Evolutionary conservation across 1,140 invertebrate genomes (phyloP).

Genomic region (Gonatopus flavifemur): DNA sequence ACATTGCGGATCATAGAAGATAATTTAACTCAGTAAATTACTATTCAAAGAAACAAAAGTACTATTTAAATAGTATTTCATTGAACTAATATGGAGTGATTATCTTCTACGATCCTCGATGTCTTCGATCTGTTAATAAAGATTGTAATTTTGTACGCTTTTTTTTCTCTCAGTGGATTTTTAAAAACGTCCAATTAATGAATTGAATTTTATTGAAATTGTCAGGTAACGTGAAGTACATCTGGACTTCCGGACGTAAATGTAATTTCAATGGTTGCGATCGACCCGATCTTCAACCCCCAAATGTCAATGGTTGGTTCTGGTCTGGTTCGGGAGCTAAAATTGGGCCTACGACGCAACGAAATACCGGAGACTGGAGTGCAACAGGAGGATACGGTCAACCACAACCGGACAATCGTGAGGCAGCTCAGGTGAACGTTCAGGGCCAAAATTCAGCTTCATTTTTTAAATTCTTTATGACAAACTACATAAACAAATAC

Average conservation of each 20-base stretch:
- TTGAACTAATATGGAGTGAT: too few species aligned
- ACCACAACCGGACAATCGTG: constrained; percentile 85
- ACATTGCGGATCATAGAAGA: too few species aligned
- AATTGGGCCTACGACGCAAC: constrained; percentile 82
- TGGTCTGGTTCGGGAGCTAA: constrained; percentile 89
- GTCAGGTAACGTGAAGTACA: constrained; percentile 69
- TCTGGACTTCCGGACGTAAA: constrained; percentile 89
- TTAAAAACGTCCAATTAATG: too few species aligned
- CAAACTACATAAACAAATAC: too few species aligned
- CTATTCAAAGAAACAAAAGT: too few species aligned
- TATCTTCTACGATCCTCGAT: too few species aligned
- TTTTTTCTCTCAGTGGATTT: neutral
- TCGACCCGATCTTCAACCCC: constrained; percentile 81
- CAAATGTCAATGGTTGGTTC: constrained; percentile 90
- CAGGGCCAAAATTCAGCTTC: too few species aligned
- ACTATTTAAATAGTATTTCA: too few species aligned
- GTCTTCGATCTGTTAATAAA: too few species aligned
- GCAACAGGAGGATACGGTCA: constrained; percentile 82
- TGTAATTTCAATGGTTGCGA: constrained; percentile 92
- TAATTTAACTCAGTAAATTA: too few species aligned
- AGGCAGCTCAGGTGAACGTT: constrained; percentile 83
- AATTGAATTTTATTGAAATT: too few species aligned
- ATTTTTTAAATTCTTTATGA: neutral
- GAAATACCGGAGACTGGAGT: constrained; percentile 87
- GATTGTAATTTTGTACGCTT: neutral